A percentile compares a stretch with the other conserved stretches of the same genome.
phyloP scores from a whole-genome alignment of 2,888 invertebrate genomes.

The Acleris laterana region DNA sequence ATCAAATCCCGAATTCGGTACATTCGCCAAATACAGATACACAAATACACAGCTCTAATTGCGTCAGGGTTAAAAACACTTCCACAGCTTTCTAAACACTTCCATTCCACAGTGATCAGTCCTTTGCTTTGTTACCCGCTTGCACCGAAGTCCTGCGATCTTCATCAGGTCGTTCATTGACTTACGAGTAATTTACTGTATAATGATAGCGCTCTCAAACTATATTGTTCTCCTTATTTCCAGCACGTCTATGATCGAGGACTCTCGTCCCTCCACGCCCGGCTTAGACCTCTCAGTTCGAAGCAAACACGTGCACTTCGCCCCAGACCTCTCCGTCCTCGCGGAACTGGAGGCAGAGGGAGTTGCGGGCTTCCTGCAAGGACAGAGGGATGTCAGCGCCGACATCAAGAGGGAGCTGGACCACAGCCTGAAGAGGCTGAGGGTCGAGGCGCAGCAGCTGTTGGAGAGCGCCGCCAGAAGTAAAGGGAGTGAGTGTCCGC shows the following conservation, averaged over 20 bases:
- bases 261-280: conserved; percentile 52
- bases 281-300: conserved; percentile 51
- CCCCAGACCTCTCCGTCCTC: conserved; percentile 87
- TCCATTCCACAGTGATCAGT: too few species aligned
- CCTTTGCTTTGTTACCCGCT: too few species aligned
- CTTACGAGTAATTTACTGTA: too few species aligned
- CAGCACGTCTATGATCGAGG: conserved; percentile 41
- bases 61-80: too few species aligned
- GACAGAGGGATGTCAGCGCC: conserved; percentile 77
- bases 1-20: too few species aligned
- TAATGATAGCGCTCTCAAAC: too few species aligned
- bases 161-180: too few species aligned
- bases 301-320: conserved; percentile 87
- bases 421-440: conserved; percentile 34
- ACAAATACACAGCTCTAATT: too few species aligned
- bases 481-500: conserved; percentile 53
- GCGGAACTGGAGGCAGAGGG: conserved; percentile 86
- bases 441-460: conserved; percentile 87
- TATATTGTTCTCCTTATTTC: background rate
- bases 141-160: too few species aligned
- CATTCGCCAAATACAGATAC: too few species aligned
- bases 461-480: conserved; percentile 83
- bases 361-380: conserved; percentile 82
- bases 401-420: conserved; percentile 84
- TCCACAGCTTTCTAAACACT: too few species aligned